phyloP scores from a whole-genome alignment of 2,888 invertebrate genomes.

The Oscheius sp. region DNA sequence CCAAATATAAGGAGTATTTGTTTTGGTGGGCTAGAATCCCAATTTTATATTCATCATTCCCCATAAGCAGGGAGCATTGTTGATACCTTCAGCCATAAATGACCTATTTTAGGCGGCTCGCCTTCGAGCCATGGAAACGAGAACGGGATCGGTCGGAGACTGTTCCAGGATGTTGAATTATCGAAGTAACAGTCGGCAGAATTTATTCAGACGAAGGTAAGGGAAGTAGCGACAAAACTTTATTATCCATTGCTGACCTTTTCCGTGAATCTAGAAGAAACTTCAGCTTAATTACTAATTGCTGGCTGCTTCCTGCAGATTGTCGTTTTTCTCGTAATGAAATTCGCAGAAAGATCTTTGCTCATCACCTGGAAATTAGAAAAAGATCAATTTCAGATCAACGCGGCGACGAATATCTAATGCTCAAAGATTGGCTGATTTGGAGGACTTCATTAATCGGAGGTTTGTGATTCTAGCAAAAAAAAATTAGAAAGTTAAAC shows the following conservation, averaged over 20 bases:
- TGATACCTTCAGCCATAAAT: not conserved
- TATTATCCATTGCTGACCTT: too few species aligned
- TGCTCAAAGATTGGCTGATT: constrained; percentile 56
- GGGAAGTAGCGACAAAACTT: too few species aligned
- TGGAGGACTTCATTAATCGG: constrained; percentile 58
- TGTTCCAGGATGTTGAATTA: constrained; percentile 48
- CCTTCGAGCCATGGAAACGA: constrained; percentile 51
- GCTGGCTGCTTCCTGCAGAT: not conserved
- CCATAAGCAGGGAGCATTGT: not conserved
- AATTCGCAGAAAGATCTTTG: not conserved
- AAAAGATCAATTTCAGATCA: too few species aligned
- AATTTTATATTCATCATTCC: not conserved
- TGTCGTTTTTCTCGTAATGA: not conserved
- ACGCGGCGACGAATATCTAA: constrained; percentile 56
- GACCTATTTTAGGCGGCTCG: constrained; percentile 46
- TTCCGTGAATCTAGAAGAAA: not conserved
- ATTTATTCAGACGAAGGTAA: constrained; percentile 52
- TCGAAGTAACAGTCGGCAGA: constrained; percentile 39
- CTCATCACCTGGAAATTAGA: too few species aligned
- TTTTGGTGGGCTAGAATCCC: too few species aligned
- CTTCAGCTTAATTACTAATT: not conserved
- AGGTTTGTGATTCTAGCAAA: constrained; percentile 44
- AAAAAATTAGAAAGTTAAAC: too few species aligned
- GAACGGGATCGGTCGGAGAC: constrained; percentile 54
- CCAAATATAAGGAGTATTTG: too few species aligned